Base-by-base conservation (phyloP, 1,140 invertebrate species). In the Chironomus tepperi region DNA sequence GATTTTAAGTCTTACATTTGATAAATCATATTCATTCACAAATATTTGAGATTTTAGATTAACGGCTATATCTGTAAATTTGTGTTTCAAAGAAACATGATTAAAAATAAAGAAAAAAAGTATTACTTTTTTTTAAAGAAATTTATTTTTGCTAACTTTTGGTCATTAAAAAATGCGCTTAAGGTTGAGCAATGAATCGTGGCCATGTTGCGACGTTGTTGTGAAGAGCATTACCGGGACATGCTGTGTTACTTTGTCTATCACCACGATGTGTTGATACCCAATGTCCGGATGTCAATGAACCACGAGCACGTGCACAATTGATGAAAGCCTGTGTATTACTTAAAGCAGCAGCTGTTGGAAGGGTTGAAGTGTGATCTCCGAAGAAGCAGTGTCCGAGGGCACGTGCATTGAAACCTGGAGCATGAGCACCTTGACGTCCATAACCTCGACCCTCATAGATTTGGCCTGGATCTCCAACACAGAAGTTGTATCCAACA, bases 381-480 rank as follows among this genome's bases (percentile, higher is more conserved):
- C 47, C 47, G 15, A 57, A 57, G 47, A 57, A 57, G 47, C 47
- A 57, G 47, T 57, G 47, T 1, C 47, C 47, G 10, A 57, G 15
- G 15, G 47, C 47, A 57, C 79, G 81, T 8, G 75, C 74, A 76
- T 89, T 89, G 77, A 85, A 87, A 3, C 79, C 80, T 2, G 79
- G 78, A 0, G 86, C 83, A 76, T 89, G 88, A 3, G 86, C 84
- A 0, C 88, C 88, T 0, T 81, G 77, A 6, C 77, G 76, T 70
- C 85, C 82, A 87, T 87, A 90, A 2, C 87, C 88, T 16, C 88
- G 82, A 0, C 86, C 89, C 77, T 87, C 86, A 74, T 79, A 81
- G 43, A 80, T 75, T 42, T 78, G 79, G 3, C 87, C 80, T 73
- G 81, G 79, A 73, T 78, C 76, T 57, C 79, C 79, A 79, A 67